A percentile compares a stretch with the other conserved stretches of the same genome.
These are phyloP conservation scores for Leptosomus discolor DNA, from an alignment of 2,113 vertebrate genomes.

Conservation along the genomic window DNA sequence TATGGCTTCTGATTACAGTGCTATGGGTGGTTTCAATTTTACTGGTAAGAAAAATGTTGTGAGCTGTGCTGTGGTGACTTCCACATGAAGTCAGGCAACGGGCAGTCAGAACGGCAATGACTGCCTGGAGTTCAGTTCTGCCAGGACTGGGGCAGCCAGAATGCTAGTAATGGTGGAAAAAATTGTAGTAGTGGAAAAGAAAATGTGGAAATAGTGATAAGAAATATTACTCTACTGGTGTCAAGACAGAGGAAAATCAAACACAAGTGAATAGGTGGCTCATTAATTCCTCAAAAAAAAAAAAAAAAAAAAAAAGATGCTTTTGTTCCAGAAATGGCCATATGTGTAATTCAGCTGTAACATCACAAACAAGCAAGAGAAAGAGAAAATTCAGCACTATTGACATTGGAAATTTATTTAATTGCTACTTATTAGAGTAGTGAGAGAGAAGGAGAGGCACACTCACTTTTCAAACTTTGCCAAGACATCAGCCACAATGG, in stretches of 20 bases:
- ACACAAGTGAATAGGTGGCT: neutral
- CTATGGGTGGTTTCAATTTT: neutral
- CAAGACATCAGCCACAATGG: slow-evolving; percentile 90
- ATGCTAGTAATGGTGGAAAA: neutral
- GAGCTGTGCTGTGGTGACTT: neutral
- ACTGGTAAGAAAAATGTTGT: neutral
- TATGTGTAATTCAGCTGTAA: neutral
- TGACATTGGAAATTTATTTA: neutral
- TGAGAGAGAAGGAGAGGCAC: neutral
- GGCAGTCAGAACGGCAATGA: neutral
- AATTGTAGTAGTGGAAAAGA: neutral
- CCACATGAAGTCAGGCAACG: neutral
- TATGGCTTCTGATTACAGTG: neutral
- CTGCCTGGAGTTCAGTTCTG: neutral
- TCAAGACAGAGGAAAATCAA: neutral
- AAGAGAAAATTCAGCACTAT: neutral
- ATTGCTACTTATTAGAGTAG: neutral
- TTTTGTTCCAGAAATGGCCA: neutral
- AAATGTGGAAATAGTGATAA: neutral
- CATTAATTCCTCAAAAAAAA: neutral
- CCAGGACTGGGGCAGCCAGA: neutral
- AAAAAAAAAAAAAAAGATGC: neutral
- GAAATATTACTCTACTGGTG: neutral
- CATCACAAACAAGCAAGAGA: neutral
- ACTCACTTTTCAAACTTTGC: slow-evolving; percentile 96